Evolutionary conservation across 2,888 invertebrate species (phyloP).

Genomic region (Tiliacea aurago): DNA sequence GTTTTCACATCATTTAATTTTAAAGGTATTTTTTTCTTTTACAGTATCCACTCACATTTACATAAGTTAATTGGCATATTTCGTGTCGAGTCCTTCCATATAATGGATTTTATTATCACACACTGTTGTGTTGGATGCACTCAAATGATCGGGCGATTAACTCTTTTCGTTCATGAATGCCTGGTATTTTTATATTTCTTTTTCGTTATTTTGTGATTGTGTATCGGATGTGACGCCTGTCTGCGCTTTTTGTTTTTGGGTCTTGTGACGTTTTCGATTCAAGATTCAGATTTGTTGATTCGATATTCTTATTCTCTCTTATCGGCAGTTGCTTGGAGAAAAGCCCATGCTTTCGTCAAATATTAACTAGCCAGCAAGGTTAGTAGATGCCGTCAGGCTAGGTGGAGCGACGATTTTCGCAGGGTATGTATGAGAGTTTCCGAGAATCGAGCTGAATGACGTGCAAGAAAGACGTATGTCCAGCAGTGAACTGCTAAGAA

Average conservation of each 20-base stretch:
- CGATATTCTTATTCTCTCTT: neutral
- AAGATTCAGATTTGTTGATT: neutral
- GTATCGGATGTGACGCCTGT: neutral
- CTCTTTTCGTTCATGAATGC: conserved; percentile 38
- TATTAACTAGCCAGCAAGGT: too few relatives aligned
- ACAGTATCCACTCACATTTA: conserved; percentile 57
- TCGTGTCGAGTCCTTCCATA: conserved; percentile 60
- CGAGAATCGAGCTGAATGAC: too few relatives aligned
- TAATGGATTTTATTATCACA: conserved; percentile 67
- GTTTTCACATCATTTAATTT: conserved; percentile 51
- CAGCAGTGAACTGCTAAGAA: too few relatives aligned
- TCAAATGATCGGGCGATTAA: conserved; percentile 59
- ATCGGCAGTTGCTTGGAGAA: too few relatives aligned
- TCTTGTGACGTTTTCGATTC: neutral
- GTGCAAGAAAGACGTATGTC: too few relatives aligned
- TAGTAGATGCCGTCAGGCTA: too few relatives aligned
- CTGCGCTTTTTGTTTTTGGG: conserved; percentile 26
- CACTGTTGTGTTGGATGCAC: conserved; percentile 50
- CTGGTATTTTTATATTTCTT: conserved; percentile 4
- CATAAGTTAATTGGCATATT: conserved; percentile 68
- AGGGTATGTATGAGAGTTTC: too few relatives aligned
- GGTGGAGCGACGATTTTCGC: too few relatives aligned
- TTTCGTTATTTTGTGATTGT: conserved; percentile 5
- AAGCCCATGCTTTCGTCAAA: too few relatives aligned
- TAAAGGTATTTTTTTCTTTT: conserved; percentile 36